Percentiles rank a stretch among this genome's conserved stretches.
phyloP scores from a whole-genome alignment of 2,113 vertebrate genomes.

The Eptatretus burgeri region DNA sequence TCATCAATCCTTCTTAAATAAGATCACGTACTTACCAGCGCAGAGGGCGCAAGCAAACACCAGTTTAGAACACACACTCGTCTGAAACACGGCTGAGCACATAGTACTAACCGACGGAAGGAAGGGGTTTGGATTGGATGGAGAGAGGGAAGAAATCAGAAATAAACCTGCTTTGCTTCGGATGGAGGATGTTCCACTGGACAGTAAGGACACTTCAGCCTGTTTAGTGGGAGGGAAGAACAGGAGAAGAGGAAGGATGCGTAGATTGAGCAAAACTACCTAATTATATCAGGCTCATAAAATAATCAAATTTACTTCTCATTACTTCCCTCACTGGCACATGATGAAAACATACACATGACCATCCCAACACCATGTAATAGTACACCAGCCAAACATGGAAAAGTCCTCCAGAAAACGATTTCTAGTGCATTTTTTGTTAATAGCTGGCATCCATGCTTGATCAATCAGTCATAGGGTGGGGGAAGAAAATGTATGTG shows the following conservation, averaged over 20 bases:
- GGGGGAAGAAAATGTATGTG: too few relatives aligned
- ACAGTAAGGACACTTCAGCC: conserved; percentile 52
- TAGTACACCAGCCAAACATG: too few relatives aligned
- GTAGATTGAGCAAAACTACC: background rate
- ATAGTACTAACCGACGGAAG: too few relatives aligned
- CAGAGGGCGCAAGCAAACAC: too few relatives aligned
- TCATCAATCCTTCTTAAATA: too few relatives aligned
- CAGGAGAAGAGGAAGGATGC: background rate
- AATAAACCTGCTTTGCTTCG: conserved; percentile 52
- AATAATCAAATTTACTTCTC: background rate
- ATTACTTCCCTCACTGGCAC: background rate
- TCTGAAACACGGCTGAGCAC: too few relatives aligned
- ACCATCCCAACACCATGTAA: background rate
- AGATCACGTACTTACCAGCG: too few relatives aligned
- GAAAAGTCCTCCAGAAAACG: too few relatives aligned
- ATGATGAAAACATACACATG: background rate
- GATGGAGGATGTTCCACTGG: conserved; percentile 46
- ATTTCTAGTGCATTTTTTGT: too few relatives aligned
- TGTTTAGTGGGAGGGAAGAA: conserved; percentile 13
- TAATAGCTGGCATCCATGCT: background rate
- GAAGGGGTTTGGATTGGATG: too few relatives aligned
- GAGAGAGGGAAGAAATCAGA: conserved; percentile 16
- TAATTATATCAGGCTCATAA: too few relatives aligned
- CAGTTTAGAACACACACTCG: too few relatives aligned
- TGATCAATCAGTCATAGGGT: background rate